These are phyloP conservation scores for Datnioides undecimradiatus DNA, from an alignment of 2,113 vertebrate species.

Conservation along the genomic window DNA sequence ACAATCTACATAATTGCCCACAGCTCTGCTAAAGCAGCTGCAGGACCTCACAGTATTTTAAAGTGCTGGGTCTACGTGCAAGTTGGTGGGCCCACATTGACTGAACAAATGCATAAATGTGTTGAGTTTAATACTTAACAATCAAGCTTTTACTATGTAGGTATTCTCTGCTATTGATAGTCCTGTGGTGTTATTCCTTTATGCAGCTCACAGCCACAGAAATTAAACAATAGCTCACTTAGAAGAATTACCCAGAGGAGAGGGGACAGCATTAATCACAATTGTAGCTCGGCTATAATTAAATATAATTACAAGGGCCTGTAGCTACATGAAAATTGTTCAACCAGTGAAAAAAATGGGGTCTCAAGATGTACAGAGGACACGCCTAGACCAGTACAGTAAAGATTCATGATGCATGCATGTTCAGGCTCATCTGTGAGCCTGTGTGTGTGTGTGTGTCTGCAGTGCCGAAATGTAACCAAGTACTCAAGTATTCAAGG, in stretches of 20 bases:
- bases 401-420: conserved; percentile 42
- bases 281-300: conserved; percentile 61
- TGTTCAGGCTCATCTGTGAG: conserved; percentile 8
- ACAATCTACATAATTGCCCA: conserved; percentile 48
- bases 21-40: conserved; percentile 28
- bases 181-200: conserved; percentile 7
- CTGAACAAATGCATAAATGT: conserved; percentile 28
- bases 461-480: background rate
- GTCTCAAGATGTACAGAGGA: conserved; percentile 39
- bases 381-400: conserved; percentile 23
- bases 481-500: background rate
- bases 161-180: conserved; percentile 28
- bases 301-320: conserved; percentile 69
- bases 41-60: conserved; percentile 7
- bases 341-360: conserved; percentile 26
- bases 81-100: conserved; percentile 1
- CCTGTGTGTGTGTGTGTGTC: conserved; percentile 11
- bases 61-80: background rate
- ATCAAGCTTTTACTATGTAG: conserved; percentile 11
- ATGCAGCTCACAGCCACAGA: conserved; percentile 26
- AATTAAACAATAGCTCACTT: conserved; percentile 65
- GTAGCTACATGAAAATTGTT: conserved; percentile 62
- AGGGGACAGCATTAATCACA: conserved; percentile 60
- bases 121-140: conserved; percentile 11
- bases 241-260: conserved; percentile 46